Conservation (phyloP, 2,797 vertebrate species). For the Crypturellus tataupa region DNA sequence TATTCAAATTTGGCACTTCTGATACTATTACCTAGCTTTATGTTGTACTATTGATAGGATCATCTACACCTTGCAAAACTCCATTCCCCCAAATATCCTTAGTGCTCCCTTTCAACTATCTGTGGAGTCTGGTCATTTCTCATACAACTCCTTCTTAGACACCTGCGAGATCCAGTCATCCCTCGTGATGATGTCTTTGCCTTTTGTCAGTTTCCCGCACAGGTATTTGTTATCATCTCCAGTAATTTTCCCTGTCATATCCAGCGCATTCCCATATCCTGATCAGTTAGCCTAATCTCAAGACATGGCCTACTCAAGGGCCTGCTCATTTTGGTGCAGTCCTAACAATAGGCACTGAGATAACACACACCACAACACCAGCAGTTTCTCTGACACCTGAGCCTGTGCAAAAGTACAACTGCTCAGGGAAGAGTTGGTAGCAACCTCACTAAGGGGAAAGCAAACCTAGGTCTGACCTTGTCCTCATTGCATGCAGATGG, state of each 20-base stretch:
- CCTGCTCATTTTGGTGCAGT: background rate
- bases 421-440: background rate
- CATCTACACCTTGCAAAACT: background rate
- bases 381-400: background rate
- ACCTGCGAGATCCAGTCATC: background rate
- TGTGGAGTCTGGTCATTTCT: background rate
- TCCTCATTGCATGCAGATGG: background rate
- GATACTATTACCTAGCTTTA: background rate
- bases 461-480: background rate
- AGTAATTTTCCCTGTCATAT: background rate
- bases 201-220: background rate
- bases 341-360: background rate
- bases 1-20: background rate
- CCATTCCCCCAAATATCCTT: background rate
- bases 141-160: background rate
- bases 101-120: background rate
- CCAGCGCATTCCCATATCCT: background rate
- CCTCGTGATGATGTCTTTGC: background rate
- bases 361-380: background rate
- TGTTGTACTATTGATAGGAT: background rate
- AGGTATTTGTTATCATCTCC: background rate
- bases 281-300: background rate
- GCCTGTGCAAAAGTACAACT: background rate
- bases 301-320: rapidly evolving
- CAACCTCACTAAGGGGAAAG: background rate